Conservation (phyloP, 2,888 invertebrate genomes). For the Apotomis capreana region DNA sequence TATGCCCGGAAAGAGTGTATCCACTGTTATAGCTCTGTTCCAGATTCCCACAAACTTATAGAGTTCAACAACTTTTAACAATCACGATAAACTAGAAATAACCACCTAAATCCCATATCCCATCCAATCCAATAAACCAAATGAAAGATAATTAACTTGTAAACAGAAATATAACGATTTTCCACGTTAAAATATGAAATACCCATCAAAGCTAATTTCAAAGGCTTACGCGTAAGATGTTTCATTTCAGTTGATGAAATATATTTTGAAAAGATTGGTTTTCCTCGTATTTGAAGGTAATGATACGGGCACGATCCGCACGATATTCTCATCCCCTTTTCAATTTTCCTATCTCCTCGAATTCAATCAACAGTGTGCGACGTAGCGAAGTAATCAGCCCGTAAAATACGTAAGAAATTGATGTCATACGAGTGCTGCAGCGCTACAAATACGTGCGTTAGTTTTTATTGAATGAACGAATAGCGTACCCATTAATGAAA, state of each 20-base stretch:
- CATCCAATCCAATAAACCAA: neutral
- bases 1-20: conserved; percentile 42
- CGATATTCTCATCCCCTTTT: conserved; percentile 13
- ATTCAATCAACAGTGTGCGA: conserved; percentile 25
- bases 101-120: no score
- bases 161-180: neutral
- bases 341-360: conserved; percentile 19
- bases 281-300: conserved; percentile 7
- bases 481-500: conserved; percentile 14
- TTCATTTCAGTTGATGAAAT: neutral
- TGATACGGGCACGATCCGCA: neutral
- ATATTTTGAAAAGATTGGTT: neutral
- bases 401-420: conserved; percentile 5
- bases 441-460: conserved; percentile 2
- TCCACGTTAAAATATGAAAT: no score
- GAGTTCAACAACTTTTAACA: neutral
- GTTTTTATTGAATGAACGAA: neutral
- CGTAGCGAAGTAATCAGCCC: conserved; percentile 7
- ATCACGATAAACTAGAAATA: neutral
- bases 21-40: conserved; percentile 35
- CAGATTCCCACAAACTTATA: neutral
- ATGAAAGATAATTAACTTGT: neutral
- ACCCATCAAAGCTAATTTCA: neutral
- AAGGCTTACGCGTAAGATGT: neutral
- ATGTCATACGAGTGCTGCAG: neutral